Evolutionary conservation across 2,888 invertebrate genomes (phyloP).

Genomic region (Ophraella communa): DNA sequence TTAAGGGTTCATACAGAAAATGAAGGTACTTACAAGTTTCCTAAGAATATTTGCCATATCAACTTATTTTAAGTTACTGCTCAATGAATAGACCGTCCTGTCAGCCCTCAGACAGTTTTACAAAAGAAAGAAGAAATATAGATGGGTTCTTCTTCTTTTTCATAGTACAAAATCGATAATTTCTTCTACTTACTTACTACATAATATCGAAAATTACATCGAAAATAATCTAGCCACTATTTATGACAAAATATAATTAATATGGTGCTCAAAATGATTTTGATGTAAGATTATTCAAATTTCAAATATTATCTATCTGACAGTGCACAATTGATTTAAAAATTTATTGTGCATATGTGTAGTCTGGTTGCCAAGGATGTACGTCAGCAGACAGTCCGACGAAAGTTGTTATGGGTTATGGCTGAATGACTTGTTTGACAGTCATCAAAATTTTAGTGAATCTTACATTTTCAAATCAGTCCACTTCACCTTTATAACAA

Average conservation of each 20-base stretch:
- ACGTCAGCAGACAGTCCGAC: slow-evolving; percentile 11
- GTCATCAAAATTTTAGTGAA: slow-evolving; percentile 44
- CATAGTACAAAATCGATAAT: not conserved
- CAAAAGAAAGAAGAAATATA: not conserved
- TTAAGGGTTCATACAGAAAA: not conserved
- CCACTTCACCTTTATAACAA: slow-evolving; percentile 7
- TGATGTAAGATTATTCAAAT: not conserved
- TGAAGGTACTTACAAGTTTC: slow-evolving; percentile 47
- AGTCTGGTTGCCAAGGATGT: slow-evolving; percentile 14
- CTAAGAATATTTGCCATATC: slow-evolving; percentile 50
- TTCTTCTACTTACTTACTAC: too few species aligned
- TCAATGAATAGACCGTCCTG: not conserved
- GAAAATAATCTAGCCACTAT: not conserved
- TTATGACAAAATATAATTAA: not conserved
- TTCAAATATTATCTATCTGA: not conserved
- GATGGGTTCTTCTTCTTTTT: not conserved
- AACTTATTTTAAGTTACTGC: not conserved
- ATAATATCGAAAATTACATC: too few species aligned
- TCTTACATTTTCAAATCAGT: slow-evolving; percentile 22
- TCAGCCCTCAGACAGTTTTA: not conserved
- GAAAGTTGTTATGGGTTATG: slow-evolving; percentile 30
- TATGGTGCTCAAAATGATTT: not conserved
- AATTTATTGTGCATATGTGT: not conserved
- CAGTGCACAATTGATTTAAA: not conserved
- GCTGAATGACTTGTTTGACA: slow-evolving; percentile 34